These are phyloP conservation scores for Platysteira castanea DNA, from an alignment of 2,113 vertebrate genomes.

Conservation along the genomic window DNA sequence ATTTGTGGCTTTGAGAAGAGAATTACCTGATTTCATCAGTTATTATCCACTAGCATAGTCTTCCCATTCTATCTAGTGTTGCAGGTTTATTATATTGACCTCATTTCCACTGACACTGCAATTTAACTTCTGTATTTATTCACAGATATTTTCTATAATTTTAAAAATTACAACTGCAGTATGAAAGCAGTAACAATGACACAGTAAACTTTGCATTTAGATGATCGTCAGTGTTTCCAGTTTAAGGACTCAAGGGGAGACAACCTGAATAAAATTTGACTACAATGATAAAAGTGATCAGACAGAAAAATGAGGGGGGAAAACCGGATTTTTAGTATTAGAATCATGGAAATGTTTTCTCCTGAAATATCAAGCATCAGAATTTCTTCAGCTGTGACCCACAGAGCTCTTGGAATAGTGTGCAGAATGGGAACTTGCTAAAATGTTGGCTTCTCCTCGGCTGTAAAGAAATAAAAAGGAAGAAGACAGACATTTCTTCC, in stretches of 20 bases:
- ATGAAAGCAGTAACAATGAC: not conserved
- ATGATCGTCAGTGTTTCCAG: not conserved
- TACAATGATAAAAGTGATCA: slow-evolving; percentile 17
- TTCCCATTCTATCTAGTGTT: not conserved
- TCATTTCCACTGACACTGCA: slow-evolving; percentile 29
- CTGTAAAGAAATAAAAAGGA: not conserved
- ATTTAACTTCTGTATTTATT: slow-evolving; percentile 54
- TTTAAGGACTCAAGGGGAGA: slow-evolving; percentile 16
- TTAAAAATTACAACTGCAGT: slow-evolving; percentile 19
- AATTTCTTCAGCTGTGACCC: not conserved
- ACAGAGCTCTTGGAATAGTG: not conserved
- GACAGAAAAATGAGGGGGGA: slow-evolving; percentile 2
- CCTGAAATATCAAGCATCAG: not conserved
- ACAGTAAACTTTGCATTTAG: slow-evolving; percentile 31
- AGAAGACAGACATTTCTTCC: not conserved
- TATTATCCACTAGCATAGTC: slow-evolving; percentile 27
- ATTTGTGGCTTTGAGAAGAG: slow-evolving; percentile 22
- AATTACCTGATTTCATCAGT: slow-evolving; percentile 42
- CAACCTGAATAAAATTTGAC: slow-evolving; percentile 42
- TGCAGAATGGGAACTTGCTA: not conserved
- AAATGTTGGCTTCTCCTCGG: not conserved
- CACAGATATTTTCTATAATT: slow-evolving; percentile 52
- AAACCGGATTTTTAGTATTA: not conserved
- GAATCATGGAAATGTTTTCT: not conserved
- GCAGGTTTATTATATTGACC: slow-evolving; percentile 49